Percentiles rank a stretch among this genome's conserved stretches.
Conservation (phyloP, 2,888 invertebrate species). For the Steromphala cineraria region DNA sequence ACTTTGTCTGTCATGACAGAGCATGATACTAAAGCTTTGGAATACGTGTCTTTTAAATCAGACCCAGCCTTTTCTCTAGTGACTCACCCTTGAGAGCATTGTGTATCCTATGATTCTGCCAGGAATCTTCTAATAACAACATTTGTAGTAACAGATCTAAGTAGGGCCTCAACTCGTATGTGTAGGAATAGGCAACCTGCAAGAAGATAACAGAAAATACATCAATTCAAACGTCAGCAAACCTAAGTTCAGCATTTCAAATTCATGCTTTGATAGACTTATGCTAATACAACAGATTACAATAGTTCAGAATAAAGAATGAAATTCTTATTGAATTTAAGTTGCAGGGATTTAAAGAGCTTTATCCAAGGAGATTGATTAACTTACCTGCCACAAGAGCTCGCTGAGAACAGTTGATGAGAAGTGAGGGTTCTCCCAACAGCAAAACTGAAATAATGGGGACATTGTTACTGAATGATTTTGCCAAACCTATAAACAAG, state of each 20-base stretch:
- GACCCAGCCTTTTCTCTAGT: neutral
- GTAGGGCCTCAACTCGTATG: constrained; percentile 94
- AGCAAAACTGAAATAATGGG: constrained; percentile 88
- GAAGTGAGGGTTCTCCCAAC: constrained; percentile 97
- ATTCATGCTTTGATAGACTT: no score
- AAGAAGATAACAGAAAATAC: no score
- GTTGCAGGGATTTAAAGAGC: no score
- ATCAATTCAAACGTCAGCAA: no score
- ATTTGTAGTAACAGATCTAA: constrained; percentile 91
- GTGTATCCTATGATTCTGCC: constrained; percentile 95
- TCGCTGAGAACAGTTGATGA: constrained; percentile 92
- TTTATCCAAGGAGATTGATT: neutral
- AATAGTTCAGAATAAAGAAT: neutral
- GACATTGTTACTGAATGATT: no score
- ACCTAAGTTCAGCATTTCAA: no score
- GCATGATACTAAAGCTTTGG: no score
- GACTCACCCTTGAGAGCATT: constrained; percentile 89
- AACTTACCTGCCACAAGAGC: constrained; percentile 83
- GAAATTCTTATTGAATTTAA: no score
- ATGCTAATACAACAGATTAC: no score
- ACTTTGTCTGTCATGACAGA: no score
- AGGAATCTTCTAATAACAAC: constrained; percentile 93
- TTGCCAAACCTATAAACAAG: no score
- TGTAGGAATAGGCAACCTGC: constrained; percentile 90
- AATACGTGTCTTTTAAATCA: no score